phyloP scores from a whole-genome alignment of 2,888 invertebrate genomes.

The Lasioglossum morio region DNA sequence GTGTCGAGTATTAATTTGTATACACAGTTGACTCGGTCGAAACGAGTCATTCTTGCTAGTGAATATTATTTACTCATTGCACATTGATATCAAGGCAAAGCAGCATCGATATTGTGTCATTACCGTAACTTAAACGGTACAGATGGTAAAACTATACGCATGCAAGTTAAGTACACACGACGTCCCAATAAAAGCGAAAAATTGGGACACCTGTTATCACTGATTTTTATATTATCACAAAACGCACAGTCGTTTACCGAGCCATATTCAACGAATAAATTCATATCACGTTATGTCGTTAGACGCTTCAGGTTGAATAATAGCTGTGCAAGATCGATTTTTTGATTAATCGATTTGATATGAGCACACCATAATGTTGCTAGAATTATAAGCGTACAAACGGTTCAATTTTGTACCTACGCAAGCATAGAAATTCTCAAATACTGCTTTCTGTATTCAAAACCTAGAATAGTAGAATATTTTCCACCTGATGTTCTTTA shows the following conservation, averaged over 20 bases:
- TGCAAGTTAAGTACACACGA: neutral
- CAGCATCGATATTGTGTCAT: constrained; percentile 16
- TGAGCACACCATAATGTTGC: constrained; percentile 69
- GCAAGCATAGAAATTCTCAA: constrained; percentile 81
- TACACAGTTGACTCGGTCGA: neutral
- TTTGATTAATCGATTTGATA: constrained; percentile 75
- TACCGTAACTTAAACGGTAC: neutral
- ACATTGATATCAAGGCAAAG: constrained; percentile 25
- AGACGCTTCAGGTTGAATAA: constrained; percentile 70
- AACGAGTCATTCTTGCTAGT: neutral
- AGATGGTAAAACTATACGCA: constrained; percentile 13
- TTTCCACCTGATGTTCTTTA: neutral
- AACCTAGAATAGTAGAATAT: neutral
- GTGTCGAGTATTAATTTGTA: neutral
- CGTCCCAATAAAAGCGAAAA: neutral
- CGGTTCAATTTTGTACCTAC: constrained; percentile 81
- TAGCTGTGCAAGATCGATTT: constrained; percentile 72
- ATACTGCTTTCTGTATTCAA: constrained; percentile 83
- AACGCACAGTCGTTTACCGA: constrained; percentile 13
- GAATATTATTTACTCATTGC: neutral
- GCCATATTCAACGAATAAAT: constrained; percentile 70
- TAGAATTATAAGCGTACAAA: constrained; percentile 76
- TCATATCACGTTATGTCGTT: constrained; percentile 69
- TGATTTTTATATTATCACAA: neutral
- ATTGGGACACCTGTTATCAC: neutral